A percentile compares a stretch with the other conserved stretches of the same genome.
These are phyloP conservation scores for Coleophora flavipennella DNA, from an alignment of 2,888 invertebrate species.

Conservation along the genomic window DNA sequence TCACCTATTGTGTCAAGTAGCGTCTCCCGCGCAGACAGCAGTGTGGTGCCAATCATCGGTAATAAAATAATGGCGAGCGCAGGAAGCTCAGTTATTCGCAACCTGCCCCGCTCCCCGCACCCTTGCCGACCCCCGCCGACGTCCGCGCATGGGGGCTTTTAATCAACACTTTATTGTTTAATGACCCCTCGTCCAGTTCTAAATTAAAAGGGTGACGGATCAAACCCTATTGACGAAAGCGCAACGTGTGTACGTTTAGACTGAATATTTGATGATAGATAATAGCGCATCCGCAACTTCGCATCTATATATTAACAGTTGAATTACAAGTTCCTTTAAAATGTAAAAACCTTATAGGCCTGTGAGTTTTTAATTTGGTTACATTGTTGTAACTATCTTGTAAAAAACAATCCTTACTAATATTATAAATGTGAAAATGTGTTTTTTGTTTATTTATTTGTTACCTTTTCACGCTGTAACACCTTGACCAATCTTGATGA, in stretches of 20 bases:
- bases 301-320: too few relatives aligned
- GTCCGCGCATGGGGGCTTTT: constrained; percentile 70
- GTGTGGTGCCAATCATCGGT: constrained; percentile 63
- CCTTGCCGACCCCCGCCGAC: constrained; percentile 18
- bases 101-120: constrained; percentile 20
- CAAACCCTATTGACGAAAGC: constrained; percentile 67
- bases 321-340: too few relatives aligned
- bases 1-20: constrained; percentile 12
- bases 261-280: constrained; percentile 60
- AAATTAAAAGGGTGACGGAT: constrained; percentile 72
- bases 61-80: constrained; percentile 65
- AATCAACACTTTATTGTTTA: constrained; percentile 74
- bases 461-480: too few relatives aligned
- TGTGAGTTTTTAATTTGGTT: too few relatives aligned
- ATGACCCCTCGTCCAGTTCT: constrained; percentile 68
- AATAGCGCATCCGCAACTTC: constrained; percentile 26
- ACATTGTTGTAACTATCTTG: too few relatives aligned
- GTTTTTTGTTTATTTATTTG: too few relatives aligned
- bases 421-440: too few relatives aligned
- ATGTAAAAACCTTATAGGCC: too few relatives aligned
- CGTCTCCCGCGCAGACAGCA: constrained; percentile 14
- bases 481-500: too few relatives aligned
- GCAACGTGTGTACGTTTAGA: constrained; percentile 58
- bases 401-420: too few relatives aligned
- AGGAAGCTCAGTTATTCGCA: constrained; percentile 69